Evolutionary conservation across 2,888 invertebrate species (phyloP), one percentile per base, ranked within the genome.

Genomic region (Nysson spinosus): DNA sequence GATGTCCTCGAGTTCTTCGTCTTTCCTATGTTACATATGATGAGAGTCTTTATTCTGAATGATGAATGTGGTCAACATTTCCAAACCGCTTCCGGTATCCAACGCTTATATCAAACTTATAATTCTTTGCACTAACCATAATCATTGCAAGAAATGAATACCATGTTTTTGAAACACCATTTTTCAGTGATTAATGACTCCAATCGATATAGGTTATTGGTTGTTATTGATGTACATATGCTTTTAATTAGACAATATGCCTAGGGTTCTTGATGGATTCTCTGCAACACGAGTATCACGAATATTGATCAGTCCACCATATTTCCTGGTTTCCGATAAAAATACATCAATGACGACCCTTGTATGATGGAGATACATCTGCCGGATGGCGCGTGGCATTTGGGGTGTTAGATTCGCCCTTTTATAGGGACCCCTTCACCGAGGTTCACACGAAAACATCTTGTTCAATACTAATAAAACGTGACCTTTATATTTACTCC

Each of bases 271-370:
- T n/a, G n/a, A n/a, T n/a, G n/a, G n/a, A n/a, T n/a, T n/a, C n/a
- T n/a, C n/a, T n/a, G n/a, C n/a, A n/a, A n/a, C n/a, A n/a, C n/a
- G n/a, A n/a, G n/a, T n/a, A n/a, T n/a, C n/a, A n/a, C n/a, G n/a
- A n/a, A n/a, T 34, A 43, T 14, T 28, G 30, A 60, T 60, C 39
- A 24, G 12, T 32, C 20, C 28, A 40, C 12, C 26, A 44, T 6
- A 30, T 24, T 52, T 49, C 55, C 20, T 30, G 39, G 43, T 32
- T 35, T 17, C 22, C 26, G 66, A 67, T 67, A 67, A 67, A 63
- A 57, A 32, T 50, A 17, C 14, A 49, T 63, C 64, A 63, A 64
- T 46, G 66, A 66, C 66, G 51, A 64, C 35, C 57, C 64, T 63
- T 63, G 66, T 67, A 16, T 37, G 26, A 19, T 40, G 12, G 17